Conservation (phyloP, 2,797 vertebrate species). For the Urosaurus nigricauda region DNA sequence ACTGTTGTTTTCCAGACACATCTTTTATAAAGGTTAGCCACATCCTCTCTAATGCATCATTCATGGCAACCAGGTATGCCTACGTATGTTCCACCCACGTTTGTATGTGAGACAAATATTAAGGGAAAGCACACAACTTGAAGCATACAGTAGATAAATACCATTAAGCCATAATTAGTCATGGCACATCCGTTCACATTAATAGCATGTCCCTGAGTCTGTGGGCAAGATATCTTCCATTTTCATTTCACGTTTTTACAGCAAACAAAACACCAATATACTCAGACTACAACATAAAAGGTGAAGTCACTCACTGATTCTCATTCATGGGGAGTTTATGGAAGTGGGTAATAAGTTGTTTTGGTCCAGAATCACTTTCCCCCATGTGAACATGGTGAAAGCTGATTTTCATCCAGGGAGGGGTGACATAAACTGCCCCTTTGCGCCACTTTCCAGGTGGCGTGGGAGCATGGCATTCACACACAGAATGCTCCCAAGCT, state of each 20-base stretch:
- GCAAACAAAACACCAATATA: background rate
- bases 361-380: background rate
- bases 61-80: background rate
- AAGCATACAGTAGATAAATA: background rate
- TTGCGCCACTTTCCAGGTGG: no score
- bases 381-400: background rate
- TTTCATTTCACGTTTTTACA: background rate
- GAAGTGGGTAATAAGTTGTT: background rate
- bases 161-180: background rate
- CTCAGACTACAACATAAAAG: background rate
- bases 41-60: background rate
- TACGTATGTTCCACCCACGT: background rate
- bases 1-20: background rate
- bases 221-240: background rate
- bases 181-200: background rate
- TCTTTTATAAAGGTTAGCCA: background rate
- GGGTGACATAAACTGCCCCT: no score
- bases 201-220: background rate
- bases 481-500: no score
- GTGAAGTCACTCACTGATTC: background rate
- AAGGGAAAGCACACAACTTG: background rate
- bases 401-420: background rate
- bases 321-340: background rate
- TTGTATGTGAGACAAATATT: background rate
- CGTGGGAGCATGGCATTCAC: no score